phyloP scores from a whole-genome alignment of 35 echinoderm and acorn worm species.

The Heliocidaris erythrogramma region DNA sequence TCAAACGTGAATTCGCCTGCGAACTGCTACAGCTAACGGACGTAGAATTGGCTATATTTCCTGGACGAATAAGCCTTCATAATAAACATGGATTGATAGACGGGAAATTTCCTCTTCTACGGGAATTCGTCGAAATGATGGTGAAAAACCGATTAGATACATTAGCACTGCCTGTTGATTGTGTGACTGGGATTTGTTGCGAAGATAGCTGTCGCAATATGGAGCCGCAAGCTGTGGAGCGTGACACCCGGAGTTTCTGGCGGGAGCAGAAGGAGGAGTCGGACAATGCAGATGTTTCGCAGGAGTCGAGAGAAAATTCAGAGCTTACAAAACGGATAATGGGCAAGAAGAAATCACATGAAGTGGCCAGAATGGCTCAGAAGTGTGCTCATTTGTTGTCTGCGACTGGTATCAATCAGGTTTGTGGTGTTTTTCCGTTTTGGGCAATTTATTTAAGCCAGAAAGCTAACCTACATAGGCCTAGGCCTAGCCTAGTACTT shows the following conservation, averaged over 20 bases:
- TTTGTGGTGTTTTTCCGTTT: not conserved
- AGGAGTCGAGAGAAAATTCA: not conserved
- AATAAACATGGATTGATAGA: not conserved
- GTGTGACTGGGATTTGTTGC: not conserved
- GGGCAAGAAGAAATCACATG: conserved; percentile 80
- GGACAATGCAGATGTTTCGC: not conserved
- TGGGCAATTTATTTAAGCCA: too few species aligned
- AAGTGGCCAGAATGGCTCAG: conserved; percentile 70
- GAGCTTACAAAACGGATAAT: conserved; percentile 49
- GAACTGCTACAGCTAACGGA: not conserved
- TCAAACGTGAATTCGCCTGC: not conserved
- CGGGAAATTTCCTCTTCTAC: not conserved
- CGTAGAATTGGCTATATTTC: not conserved
- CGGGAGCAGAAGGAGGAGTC: not conserved
- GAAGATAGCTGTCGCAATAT: not conserved
- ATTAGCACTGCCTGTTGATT: not conserved
- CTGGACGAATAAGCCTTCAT: not conserved
- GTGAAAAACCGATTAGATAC: not conserved
- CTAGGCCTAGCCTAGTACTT: too few species aligned
- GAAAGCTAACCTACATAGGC: too few species aligned
- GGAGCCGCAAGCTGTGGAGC: not conserved
- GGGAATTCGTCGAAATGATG: not conserved
- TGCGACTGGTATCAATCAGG: not conserved
- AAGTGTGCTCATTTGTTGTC: conserved; percentile 22
- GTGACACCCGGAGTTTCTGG: not conserved